phyloP scores from a whole-genome alignment of 1,140 invertebrate species.

The Laupala kohalensis region DNA sequence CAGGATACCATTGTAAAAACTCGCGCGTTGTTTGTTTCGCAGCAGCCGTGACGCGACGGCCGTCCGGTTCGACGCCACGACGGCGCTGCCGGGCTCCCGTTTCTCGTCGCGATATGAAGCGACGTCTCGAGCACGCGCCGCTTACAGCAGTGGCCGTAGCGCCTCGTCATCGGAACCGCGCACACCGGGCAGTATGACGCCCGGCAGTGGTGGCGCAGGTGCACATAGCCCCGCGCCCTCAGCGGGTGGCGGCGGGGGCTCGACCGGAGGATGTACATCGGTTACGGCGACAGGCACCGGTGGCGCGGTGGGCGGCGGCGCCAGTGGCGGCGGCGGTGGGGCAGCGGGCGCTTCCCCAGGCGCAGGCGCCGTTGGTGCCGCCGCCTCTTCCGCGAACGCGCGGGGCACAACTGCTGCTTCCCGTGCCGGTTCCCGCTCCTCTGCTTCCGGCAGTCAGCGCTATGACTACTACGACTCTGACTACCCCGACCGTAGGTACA shows the following conservation, averaged over 20 bases:
- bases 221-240: neutral
- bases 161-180: neutral
- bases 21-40: neutral
- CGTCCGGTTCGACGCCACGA: constrained; percentile 28
- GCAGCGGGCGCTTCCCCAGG: constrained; percentile 18
- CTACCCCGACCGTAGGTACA: constrained; percentile 12
- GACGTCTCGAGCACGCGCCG: constrained; percentile 17
- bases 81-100: constrained; percentile 29
- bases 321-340: constrained; percentile 23
- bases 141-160: constrained; percentile 9
- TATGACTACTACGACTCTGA: constrained; percentile 16
- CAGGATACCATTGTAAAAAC: no score
- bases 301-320: constrained; percentile 32
- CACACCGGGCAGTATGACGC: neutral
- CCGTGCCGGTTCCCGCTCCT: no score
- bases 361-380: no score
- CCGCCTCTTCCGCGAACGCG: neutral
- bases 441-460: constrained; percentile 13
- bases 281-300: constrained; percentile 30
- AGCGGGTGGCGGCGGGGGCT: constrained; percentile 18
- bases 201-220: neutral
- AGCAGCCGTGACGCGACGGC: constrained; percentile 27
- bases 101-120: constrained; percentile 27
- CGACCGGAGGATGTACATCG: no score
- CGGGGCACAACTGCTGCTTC: constrained; percentile 24